These are phyloP conservation scores for Pseudochaenichthys georgianus DNA, from an alignment of 2,797 vertebrate genomes.

Conservation along the genomic window DNA sequence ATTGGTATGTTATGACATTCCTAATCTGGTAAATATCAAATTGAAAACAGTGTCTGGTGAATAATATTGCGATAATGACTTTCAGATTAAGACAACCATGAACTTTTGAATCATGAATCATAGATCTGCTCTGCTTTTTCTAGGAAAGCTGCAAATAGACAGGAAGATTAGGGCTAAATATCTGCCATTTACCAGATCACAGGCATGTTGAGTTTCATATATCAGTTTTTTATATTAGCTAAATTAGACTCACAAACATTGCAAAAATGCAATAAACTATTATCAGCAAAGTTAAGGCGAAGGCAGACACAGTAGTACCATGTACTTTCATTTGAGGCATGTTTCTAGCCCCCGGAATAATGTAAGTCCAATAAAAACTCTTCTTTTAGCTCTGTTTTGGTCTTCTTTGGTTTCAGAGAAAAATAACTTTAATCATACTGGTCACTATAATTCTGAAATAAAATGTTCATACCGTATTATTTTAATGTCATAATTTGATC, in stretches of 20 bases:
- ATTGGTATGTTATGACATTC: conserved; percentile 14
- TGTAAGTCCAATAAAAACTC: neutral
- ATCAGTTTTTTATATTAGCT: too few species aligned
- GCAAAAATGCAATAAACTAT: too few species aligned
- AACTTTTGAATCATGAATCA: neutral
- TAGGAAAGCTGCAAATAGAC: neutral
- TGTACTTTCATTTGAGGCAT: too few species aligned
- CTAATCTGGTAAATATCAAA: conserved; percentile 15
- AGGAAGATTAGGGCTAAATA: too few species aligned
- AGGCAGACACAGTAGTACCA: too few species aligned
- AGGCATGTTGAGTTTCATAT: too few species aligned
- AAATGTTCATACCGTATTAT: too few species aligned
- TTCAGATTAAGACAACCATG: neutral
- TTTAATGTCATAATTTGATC: neutral
- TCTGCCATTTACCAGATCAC: too few species aligned
- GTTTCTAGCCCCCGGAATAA: too few species aligned
- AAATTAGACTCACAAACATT: neutral
- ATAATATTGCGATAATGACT: neutral
- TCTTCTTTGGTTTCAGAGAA: neutral
- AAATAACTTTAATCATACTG: neutral
- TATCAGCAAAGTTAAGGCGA: too few species aligned
- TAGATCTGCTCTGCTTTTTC: neutral
- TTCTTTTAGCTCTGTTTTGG: neutral
- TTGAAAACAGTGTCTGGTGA: conserved; percentile 4
- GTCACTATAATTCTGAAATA: too few species aligned